Conservation (phyloP, 1,140 invertebrate species). For the Drosophila jambulina region DNA sequence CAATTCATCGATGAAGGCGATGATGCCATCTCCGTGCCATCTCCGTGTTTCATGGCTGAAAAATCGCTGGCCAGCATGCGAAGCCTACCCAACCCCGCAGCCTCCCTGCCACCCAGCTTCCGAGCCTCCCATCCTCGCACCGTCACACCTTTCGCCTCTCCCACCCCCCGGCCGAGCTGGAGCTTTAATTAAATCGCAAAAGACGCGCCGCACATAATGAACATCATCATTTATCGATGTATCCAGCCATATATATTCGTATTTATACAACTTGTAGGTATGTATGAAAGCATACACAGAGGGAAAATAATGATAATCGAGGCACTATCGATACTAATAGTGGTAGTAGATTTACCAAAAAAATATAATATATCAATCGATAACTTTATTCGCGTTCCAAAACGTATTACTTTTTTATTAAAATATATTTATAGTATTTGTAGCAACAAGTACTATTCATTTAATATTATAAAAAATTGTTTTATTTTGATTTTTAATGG, state of each 20-base stretch:
- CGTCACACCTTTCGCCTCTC: neutral
- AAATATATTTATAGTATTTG: no score
- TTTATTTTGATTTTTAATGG: no score
- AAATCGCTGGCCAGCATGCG: constrained; percentile 55
- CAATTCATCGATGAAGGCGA: constrained; percentile 77
- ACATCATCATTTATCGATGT: constrained; percentile 68
- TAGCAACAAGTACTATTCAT: no score
- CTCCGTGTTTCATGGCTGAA: constrained; percentile 24
- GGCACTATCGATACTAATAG: neutral
- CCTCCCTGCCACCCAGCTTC: no score
- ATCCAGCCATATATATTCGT: constrained; percentile 7
- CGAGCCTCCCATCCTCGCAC: neutral
- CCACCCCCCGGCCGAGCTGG: neutral
- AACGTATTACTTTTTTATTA: no score
- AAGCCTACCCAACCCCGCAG: constrained; percentile 22
- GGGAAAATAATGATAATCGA: neutral
- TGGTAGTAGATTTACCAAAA: neutral
- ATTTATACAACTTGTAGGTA: constrained; percentile 5
- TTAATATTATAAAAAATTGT: no score
- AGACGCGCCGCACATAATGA: constrained; percentile 73
- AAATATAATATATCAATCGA: neutral
- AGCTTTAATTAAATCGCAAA: constrained; percentile 79
- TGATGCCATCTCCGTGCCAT: constrained; percentile 14
- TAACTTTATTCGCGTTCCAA: no score
- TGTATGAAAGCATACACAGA: neutral